phyloP scores from a whole-genome alignment of 2,888 invertebrate genomes.

The Rhyacophila evoluta region DNA sequence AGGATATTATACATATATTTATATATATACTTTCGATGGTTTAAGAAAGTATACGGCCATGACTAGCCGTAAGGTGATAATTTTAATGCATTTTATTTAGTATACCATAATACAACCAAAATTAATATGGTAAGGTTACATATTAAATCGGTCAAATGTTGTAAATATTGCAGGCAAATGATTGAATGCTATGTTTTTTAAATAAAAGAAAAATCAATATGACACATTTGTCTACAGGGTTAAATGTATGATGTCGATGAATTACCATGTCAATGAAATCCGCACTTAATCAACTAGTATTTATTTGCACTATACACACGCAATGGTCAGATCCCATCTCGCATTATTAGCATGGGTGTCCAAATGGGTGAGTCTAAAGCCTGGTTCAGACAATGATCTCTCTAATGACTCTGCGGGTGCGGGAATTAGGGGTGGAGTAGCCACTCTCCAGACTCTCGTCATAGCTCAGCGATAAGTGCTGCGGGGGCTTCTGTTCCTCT shows the following conservation, averaged over 20 bases:
- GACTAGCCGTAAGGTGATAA: too few relatives aligned
- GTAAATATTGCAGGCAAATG: too few relatives aligned
- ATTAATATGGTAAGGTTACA: too few relatives aligned
- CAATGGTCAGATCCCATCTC: conserved; percentile 35
- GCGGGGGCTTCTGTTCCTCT: conserved; percentile 85
- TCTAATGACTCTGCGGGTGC: conserved; percentile 91
- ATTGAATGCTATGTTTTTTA: not conserved
- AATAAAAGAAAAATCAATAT: not conserved
- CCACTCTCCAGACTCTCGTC: conserved; percentile 95
- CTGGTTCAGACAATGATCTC: conserved; percentile 88
- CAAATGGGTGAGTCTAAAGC: conserved; percentile 49
- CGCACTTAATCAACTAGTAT: conserved; percentile 11
- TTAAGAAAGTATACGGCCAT: too few relatives aligned
- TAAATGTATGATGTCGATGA: not conserved
- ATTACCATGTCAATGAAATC: conserved; percentile 16
- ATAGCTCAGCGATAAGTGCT: conserved; percentile 89
- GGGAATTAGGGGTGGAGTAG: conserved; percentile 93
- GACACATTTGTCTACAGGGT: not conserved
- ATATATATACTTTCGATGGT: too few relatives aligned
- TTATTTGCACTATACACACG: conserved; percentile 45
- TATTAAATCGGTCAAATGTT: too few relatives aligned
- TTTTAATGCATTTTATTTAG: too few relatives aligned
- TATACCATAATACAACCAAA: too few relatives aligned
- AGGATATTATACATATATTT: too few relatives aligned
- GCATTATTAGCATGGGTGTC: conserved; percentile 28